Conservation (phyloP, 2,888 invertebrate genomes). For the Petrolisthes manimaculis region DNA sequence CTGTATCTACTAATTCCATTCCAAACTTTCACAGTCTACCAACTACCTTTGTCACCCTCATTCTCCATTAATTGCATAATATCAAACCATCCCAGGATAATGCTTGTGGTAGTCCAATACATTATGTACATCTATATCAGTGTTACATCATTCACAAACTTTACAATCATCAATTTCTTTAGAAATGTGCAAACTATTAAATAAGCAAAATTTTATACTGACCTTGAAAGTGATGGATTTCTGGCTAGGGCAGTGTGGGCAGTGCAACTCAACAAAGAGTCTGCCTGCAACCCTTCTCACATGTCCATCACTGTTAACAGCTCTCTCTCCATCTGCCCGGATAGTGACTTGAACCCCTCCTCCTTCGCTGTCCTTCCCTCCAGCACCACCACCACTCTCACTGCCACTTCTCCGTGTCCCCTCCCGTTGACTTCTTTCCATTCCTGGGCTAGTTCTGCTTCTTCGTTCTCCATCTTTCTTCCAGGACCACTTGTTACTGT, state of each 20-base stretch:
- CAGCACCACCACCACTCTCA: slow-evolving; percentile 4
- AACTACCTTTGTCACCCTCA: too few relatives aligned
- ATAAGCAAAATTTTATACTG: background rate
- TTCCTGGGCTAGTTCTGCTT: background rate
- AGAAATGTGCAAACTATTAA: too few relatives aligned
- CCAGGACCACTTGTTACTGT: background rate
- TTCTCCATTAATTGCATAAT: too few relatives aligned
- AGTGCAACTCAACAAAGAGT: slow-evolving; percentile 79
- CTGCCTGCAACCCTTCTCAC: slow-evolving; percentile 69
- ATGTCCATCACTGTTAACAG: slow-evolving; percentile 70
- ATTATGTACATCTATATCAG: too few relatives aligned
- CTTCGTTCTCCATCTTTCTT: background rate
- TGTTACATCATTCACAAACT: too few relatives aligned
- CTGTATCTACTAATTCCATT: too few relatives aligned
- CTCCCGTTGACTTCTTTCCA: background rate
- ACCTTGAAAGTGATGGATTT: slow-evolving; percentile 82
- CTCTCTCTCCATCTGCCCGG: slow-evolving; percentile 66
- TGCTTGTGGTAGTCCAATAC: too few relatives aligned
- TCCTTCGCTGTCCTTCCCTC: slow-evolving; percentile 19
- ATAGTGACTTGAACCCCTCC: slow-evolving; percentile 62
- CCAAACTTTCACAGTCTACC: too few relatives aligned
- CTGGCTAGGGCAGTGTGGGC: slow-evolving; percentile 81
- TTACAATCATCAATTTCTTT: too few relatives aligned
- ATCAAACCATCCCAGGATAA: too few relatives aligned
- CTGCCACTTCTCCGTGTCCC: slow-evolving; percentile 13